Evolutionary conservation across 2,113 vertebrate species (phyloP).

Genomic region (Ailuropoda melanoleuca): DNA sequence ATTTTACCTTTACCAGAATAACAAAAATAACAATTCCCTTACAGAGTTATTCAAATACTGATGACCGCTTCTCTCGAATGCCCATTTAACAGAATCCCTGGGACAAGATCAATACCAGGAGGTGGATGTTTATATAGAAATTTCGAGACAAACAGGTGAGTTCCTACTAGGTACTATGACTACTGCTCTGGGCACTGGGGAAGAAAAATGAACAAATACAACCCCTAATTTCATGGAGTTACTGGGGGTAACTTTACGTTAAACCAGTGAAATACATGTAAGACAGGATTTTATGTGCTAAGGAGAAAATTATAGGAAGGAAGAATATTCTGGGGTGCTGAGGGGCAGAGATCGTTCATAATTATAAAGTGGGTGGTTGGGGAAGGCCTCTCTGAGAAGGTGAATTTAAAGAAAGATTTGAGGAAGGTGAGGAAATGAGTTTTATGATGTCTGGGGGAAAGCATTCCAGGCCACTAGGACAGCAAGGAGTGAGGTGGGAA

Average conservation of each 20-base stretch:
- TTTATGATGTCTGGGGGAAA: not conserved
- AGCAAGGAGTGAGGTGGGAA: not conserved
- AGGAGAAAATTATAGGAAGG: not conserved
- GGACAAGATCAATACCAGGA: not conserved
- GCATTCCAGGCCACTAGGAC: not conserved
- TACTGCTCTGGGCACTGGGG: not conserved
- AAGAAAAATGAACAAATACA: not conserved
- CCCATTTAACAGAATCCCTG: not conserved
- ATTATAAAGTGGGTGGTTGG: not conserved
- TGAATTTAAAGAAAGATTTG: not conserved
- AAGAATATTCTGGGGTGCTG: not conserved
- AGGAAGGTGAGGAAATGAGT: not conserved
- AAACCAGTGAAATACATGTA: not conserved
- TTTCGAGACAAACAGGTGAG: not conserved
- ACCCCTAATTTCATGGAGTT: not conserved
- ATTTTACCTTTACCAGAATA: conserved; percentile 5
- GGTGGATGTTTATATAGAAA: not conserved
- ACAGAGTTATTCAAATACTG: not conserved
- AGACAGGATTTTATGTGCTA: not conserved
- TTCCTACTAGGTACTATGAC: not conserved
- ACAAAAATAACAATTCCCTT: not conserved
- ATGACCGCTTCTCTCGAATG: not conserved
- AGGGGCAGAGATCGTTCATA: not conserved
- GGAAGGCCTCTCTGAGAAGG: not conserved
- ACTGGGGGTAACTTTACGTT: not conserved